These are phyloP conservation scores for Dryas iulia DNA, from an alignment of 1,140 invertebrate species.

Conservation along the genomic window DNA sequence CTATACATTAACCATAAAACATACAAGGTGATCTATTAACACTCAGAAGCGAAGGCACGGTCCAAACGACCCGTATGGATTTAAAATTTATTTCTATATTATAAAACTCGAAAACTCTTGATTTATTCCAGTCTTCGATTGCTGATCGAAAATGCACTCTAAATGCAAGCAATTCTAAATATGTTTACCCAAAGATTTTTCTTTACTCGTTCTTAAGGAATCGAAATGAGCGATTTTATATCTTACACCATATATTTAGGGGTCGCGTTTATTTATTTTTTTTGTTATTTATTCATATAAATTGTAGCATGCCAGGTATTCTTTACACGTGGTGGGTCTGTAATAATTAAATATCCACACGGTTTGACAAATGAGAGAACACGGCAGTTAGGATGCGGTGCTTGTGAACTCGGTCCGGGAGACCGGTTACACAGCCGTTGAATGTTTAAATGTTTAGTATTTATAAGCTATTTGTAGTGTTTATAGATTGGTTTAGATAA, in stretches of 20 bases:
- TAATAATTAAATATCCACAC: constrained; percentile 73
- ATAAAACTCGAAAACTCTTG: neutral
- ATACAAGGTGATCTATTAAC: constrained; percentile 50
- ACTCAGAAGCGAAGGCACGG: constrained; percentile 56
- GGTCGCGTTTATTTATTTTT: neutral
- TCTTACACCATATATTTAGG: constrained; percentile 9
- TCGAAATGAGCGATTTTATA: constrained; percentile 12
- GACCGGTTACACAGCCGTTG: constrained; percentile 21
- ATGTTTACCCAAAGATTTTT: neutral
- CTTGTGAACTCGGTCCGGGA: constrained; percentile 31
- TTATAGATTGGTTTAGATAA: constrained; percentile 7
- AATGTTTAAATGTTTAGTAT: constrained; percentile 10
- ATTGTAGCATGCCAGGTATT: constrained; percentile 47
- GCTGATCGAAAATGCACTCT: constrained; percentile 17
- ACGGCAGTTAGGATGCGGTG: constrained; percentile 59
- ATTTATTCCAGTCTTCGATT: constrained; percentile 11
- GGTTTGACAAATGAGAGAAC: constrained; percentile 72
- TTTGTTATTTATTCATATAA: neutral
- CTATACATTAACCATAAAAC: constrained; percentile 1
- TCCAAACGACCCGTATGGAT: constrained; percentile 52
- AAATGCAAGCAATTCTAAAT: neutral
- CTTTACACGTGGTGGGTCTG: constrained; percentile 63
- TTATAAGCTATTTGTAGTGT: constrained; percentile 13
- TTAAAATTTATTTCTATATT: constrained; percentile 60
- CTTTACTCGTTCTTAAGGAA: constrained; percentile 14